phyloP scores from a whole-genome alignment of 2,888 invertebrate species.

The Noctua comes region DNA sequence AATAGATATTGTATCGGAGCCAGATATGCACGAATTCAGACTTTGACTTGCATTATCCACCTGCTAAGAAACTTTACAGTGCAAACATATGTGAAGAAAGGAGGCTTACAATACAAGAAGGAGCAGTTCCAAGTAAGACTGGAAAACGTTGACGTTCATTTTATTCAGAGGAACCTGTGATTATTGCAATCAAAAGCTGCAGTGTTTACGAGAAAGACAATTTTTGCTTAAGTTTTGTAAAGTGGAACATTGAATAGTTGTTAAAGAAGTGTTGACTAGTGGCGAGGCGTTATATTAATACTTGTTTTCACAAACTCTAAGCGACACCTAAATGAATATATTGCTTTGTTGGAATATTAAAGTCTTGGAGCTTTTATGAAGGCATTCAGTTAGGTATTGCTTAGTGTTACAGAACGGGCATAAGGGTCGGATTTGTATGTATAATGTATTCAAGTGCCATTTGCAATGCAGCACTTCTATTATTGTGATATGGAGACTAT shows the following conservation, averaged over 20 bases:
- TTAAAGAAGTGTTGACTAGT: slow-evolving; percentile 35
- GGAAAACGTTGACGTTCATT: slow-evolving; percentile 73
- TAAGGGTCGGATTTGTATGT: neutral
- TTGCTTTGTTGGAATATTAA: neutral
- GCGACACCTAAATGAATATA: neutral
- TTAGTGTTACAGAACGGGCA: neutral
- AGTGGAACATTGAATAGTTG: neutral
- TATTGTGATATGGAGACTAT: neutral
- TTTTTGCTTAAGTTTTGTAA: neutral
- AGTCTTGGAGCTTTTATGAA: neutral
- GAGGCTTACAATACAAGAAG: slow-evolving; percentile 71
- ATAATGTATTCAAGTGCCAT: neutral
- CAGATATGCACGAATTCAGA: slow-evolving; percentile 76
- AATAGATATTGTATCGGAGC: slow-evolving; percentile 83
- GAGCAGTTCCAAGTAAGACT: slow-evolving; percentile 73
- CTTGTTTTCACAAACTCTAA: neutral
- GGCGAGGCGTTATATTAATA: neutral
- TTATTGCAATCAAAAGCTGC: no score
- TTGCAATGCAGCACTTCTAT: neutral
- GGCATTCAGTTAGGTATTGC: neutral
- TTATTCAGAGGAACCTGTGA: slow-evolving; percentile 61
- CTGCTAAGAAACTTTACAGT: slow-evolving; percentile 72
- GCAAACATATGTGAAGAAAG: slow-evolving; percentile 65
- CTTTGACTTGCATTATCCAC: slow-evolving; percentile 72
- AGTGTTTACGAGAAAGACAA: neutral